phyloP scores from a whole-genome alignment of 2,888 invertebrate genomes.

The Dorcus parallelipipedus region DNA sequence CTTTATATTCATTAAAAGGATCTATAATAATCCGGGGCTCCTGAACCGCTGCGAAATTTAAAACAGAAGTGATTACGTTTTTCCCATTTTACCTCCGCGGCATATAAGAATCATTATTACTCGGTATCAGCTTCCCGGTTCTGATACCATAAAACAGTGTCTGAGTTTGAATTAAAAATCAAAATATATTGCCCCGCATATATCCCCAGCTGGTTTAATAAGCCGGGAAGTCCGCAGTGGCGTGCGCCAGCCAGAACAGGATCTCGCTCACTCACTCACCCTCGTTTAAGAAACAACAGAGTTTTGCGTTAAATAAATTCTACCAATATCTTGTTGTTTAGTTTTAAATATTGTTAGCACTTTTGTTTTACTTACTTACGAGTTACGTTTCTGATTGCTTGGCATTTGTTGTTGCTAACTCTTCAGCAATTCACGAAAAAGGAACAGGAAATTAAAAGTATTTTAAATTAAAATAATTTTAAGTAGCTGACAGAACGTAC shows the following conservation, averaged over 20 bases:
- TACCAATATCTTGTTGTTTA: no score
- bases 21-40: conserved; percentile 1
- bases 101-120: conserved; percentile 43
- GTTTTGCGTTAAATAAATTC: no score
- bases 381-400: no score
- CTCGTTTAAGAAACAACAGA: background rate
- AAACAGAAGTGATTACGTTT: conserved; percentile 34
- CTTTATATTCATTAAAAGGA: conserved; percentile 3
- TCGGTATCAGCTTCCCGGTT: conserved; percentile 38
- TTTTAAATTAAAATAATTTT: no score
- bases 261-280: background rate
- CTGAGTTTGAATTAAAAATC: conserved; percentile 37
- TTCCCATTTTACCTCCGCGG: conserved; percentile 34
- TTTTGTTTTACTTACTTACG: no score
- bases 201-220: conserved; percentile 42
- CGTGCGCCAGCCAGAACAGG: conserved; percentile 12
- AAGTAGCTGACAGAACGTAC: no score
- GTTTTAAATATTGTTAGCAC: no score
- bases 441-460: no score
- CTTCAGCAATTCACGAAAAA: no score
- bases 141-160: conserved; percentile 42
- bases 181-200: conserved; percentile 46
- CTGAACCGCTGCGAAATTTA: background rate
- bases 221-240: conserved; percentile 32
- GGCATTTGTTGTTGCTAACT: no score